phyloP scores from a whole-genome alignment of 2,797 vertebrate species.

The Nyctalus aviator region DNA sequence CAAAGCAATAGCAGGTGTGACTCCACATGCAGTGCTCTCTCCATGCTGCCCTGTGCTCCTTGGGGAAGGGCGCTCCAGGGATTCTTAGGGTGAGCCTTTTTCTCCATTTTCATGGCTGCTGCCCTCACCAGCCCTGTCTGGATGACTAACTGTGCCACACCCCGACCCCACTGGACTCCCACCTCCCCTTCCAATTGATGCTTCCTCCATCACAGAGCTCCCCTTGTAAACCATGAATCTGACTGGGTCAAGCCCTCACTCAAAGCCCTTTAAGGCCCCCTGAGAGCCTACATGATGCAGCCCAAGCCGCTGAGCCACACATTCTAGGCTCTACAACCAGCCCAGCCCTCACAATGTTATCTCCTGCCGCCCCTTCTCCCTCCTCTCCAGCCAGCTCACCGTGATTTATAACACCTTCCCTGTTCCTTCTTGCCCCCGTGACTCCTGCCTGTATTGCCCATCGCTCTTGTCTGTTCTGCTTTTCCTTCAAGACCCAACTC shows the following conservation, averaged over 20 bases:
- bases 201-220: neutral
- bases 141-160: neutral
- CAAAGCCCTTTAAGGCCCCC: neutral
- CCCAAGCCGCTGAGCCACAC: fast-evolving
- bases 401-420: neutral
- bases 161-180: neutral
- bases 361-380: neutral
- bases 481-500: neutral
- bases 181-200: neutral
- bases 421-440: neutral
- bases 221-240: neutral
- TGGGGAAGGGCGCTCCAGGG: neutral
- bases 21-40: neutral
- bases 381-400: neutral
- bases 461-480: neutral
- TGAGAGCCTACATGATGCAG: neutral
- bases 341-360: neutral
- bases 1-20: fast-evolving
- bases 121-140: neutral
- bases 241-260: too few species aligned
- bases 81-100: neutral
- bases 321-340: neutral
- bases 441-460: neutral
- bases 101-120: neutral
- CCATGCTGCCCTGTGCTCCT: neutral